These are phyloP conservation scores for Oreotragus oreotragus DNA, from an alignment of 2,113 vertebrate genomes.

Conservation along the genomic window DNA sequence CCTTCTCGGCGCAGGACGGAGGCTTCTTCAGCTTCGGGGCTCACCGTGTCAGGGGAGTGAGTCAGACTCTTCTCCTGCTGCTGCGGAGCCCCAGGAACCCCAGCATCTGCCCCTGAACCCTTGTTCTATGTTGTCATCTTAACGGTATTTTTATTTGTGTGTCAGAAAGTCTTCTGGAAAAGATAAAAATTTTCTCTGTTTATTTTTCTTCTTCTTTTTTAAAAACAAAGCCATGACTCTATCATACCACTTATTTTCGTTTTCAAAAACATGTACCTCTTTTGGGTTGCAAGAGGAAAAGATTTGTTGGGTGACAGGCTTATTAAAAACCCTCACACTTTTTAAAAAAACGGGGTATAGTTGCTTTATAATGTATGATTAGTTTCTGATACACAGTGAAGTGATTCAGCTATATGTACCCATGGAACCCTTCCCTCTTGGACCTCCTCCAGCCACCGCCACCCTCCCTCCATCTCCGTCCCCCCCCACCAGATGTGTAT, in stretches of 20 bases:
- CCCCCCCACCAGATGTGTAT: too few relatives aligned
- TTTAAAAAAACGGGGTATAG: background rate
- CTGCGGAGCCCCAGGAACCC: background rate
- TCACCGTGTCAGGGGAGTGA: background rate
- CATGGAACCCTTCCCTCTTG: background rate
- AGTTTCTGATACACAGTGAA: background rate
- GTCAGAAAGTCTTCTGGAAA: background rate
- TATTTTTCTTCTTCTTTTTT: background rate
- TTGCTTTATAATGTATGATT: background rate
- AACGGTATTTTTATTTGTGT: background rate
- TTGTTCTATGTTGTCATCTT: background rate
- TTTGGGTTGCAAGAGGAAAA: background rate
- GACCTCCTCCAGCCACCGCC: background rate
- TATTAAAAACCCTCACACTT: background rate
- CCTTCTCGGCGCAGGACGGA: background rate
- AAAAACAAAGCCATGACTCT: background rate
- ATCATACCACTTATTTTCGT: background rate
- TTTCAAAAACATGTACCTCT: background rate
- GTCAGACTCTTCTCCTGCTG: background rate
- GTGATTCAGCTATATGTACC: background rate
- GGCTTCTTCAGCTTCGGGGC: background rate
- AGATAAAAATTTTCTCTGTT: background rate
- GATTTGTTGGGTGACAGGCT: background rate
- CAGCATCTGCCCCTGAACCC: background rate
- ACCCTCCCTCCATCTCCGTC: too few relatives aligned